These are phyloP conservation scores for Apogon talboti DNA, from an alignment of 2,797 vertebrate species.

Conservation along the genomic window DNA sequence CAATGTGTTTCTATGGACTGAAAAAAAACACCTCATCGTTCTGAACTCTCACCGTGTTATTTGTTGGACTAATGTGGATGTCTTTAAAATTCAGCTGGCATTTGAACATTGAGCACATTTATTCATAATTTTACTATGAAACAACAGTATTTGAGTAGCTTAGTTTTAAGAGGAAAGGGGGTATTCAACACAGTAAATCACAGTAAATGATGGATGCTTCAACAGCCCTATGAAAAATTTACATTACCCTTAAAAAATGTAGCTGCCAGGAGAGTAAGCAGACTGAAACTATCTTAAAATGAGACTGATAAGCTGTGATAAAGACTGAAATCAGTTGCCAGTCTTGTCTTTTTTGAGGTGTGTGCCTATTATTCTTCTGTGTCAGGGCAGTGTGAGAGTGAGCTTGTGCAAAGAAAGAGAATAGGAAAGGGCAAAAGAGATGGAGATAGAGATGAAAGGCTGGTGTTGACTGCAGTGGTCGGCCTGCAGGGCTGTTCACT, in stretches of 20 bases:
- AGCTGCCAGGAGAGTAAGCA: slow-evolving; percentile 3
- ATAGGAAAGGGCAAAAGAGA: slow-evolving; percentile 28
- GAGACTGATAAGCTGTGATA: slow-evolving; percentile 25
- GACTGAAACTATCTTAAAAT: slow-evolving; percentile 28
- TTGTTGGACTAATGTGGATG: too few relatives aligned
- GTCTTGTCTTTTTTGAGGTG: slow-evolving; percentile 32
- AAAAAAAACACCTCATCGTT: too few relatives aligned
- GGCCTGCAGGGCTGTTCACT: slow-evolving; percentile 41
- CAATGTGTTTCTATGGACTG: too few relatives aligned
- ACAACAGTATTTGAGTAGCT: too few relatives aligned
- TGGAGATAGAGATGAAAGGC: slow-evolving; percentile 51
- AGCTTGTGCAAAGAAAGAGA: slow-evolving; percentile 36
- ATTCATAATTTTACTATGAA: too few relatives aligned
- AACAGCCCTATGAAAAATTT: too few relatives aligned
- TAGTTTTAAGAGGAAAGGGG: too few relatives aligned
- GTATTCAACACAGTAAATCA: too few relatives aligned
- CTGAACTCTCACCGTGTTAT: too few relatives aligned
- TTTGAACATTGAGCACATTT: too few relatives aligned
- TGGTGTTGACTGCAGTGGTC: slow-evolving; percentile 14
- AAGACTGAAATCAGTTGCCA: slow-evolving; percentile 15
- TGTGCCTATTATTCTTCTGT: slow-evolving; percentile 33
- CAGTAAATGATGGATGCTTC: too few relatives aligned
- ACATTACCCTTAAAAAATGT: background rate
- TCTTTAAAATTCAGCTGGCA: too few relatives aligned
- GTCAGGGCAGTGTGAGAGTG: slow-evolving; percentile 8